phyloP scores from a whole-genome alignment of 2,113 vertebrate genomes.

The Sapayoa aenigma region DNA sequence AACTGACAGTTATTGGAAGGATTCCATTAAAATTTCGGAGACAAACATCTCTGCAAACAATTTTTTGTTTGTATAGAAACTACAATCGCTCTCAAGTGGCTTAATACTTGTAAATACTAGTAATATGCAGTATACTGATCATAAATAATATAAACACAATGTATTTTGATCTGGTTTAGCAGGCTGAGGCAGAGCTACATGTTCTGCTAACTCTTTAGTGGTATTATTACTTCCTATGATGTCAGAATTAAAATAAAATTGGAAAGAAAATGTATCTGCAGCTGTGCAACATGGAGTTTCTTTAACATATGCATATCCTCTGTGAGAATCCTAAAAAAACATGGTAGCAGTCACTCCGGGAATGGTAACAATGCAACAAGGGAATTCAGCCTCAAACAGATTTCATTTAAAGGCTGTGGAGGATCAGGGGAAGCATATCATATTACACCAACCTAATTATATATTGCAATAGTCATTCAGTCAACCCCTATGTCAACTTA shows the following conservation, averaged over 20 bases:
- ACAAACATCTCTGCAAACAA: constrained; percentile 15
- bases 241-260: neutral
- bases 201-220: neutral
- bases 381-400: constrained; percentile 33
- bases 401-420: constrained; percentile 41
- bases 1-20: constrained; percentile 52
- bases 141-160: neutral
- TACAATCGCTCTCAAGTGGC: neutral
- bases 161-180: neutral
- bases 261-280: neutral
- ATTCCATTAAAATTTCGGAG: constrained; percentile 23
- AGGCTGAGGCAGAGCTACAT: neutral
- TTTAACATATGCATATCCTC: neutral
- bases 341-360: neutral
- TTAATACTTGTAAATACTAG: neutral
- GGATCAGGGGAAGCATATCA: constrained; percentile 45
- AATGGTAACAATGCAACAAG: neutral
- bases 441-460: constrained; percentile 50
- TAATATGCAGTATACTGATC: neutral
- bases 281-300: neutral
- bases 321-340: neutral
- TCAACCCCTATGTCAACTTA: constrained; percentile 44
- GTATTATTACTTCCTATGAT: neutral
- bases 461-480: constrained; percentile 56
- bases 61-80: neutral